These are phyloP conservation scores for Hipposideros larvatus DNA, from an alignment of 2,797 vertebrate species.

Conservation along the genomic window DNA sequence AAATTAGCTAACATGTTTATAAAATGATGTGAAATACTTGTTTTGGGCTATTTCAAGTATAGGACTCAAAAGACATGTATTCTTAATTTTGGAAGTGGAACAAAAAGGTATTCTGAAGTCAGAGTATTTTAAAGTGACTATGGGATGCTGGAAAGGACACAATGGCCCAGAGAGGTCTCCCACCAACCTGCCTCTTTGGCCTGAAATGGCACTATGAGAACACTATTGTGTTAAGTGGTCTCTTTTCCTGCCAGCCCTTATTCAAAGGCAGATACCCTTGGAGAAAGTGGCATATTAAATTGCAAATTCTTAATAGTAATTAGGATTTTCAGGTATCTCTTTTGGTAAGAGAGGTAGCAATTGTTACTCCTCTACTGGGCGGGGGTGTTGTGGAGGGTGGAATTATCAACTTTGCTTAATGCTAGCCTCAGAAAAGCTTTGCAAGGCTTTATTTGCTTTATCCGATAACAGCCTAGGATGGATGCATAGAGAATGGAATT, in stretches of 20 bases:
- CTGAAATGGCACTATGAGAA: not conserved
- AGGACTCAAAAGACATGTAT: not conserved
- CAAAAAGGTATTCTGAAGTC: not conserved
- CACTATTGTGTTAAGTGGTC: not conserved
- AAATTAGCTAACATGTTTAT: not conserved
- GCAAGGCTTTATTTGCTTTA: not conserved
- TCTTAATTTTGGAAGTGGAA: not conserved
- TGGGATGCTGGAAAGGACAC: not conserved
- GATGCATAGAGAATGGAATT: not conserved
- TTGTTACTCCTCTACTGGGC: not conserved
- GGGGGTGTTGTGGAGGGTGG: too few species aligned
- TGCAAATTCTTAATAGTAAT: not conserved
- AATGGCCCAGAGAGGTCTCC: not conserved
- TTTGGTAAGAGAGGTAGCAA: not conserved
- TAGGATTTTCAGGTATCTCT: constrained; percentile 25
- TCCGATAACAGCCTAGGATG: not conserved
- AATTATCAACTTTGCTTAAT: not conserved
- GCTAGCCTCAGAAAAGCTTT: not conserved
- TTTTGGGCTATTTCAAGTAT: not conserved
- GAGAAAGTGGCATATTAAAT: not conserved
- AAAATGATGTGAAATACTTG: not conserved
- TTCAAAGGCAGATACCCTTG: not conserved
- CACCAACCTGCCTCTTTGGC: not conserved
- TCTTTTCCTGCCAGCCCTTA: not conserved
- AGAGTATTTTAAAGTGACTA: constrained; percentile 10